Base-by-base conservation (phyloP, 1,140 invertebrate species). In the Aphidius gifuensis region DNA sequence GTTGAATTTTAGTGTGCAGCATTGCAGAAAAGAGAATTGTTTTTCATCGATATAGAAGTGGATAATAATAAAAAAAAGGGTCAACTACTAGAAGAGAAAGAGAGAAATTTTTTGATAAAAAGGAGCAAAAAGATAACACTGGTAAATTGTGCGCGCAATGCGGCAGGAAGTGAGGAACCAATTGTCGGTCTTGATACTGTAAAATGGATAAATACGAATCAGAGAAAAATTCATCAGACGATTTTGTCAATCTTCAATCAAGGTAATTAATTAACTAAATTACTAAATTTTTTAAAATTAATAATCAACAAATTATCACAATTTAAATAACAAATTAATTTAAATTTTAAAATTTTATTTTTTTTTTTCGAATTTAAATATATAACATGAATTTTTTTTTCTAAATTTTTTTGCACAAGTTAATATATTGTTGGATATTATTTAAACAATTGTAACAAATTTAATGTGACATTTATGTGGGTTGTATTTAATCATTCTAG, bases 21-120 rank as follows among this genome's bases (percentile, higher is more conserved):
- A 47, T 39, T 59, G 58, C 46, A 48, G 49, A 56, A 39, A 56
- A 56, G 49, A 59, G 21, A 40, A 16, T 40, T 32, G 23, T 32
- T 32, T 32, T 38, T 5, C 11, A 48, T 49, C 11, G 32, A 39
- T 39, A 53, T 38, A n/a, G 50, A 7, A 32, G 32, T 8, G 32
- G 23, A 53, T 9, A 53, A 53, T 11, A 39, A 11, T 23, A 53
- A 53, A 53, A 53, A 8, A 23, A 9, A 8, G 32, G 50, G 50
- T 16, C 7, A n/a, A 23, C 32, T 21, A 16, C n/a, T 8, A 50
- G 4, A 32, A 32, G 23, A n/a, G 50, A 7, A 39, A 8, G 50
- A 53, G 11, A 38, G 50, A 39, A n/a, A n/a, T 8, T 39, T 9
- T 39, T 39, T 39, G 38, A 23, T 23, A 53, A 53, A 39, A 53